A percentile compares a stretch with the other conserved stretches of the same genome.
phyloP scores from a whole-genome alignment of 2,113 vertebrate species.

The Smithornis capensis region DNA sequence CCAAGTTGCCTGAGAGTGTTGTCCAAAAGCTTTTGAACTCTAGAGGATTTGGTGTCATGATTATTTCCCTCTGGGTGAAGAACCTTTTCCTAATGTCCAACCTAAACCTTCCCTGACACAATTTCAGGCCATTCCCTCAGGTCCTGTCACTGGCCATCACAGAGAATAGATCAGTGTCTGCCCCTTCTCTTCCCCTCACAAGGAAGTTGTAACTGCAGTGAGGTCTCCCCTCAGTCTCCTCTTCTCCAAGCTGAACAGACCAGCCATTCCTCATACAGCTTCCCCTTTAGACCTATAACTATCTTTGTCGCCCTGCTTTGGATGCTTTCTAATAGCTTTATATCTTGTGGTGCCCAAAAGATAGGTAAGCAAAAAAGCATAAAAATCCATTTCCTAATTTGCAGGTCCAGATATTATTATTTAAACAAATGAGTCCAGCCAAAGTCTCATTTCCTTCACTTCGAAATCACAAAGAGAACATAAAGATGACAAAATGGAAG shows the following conservation, averaged over 20 bases:
- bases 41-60: background rate
- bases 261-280: accelerated
- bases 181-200: background rate
- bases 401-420: background rate
- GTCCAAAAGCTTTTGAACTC: background rate
- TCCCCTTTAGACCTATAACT: background rate
- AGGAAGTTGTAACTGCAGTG: background rate
- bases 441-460: background rate
- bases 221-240: background rate
- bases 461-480: background rate
- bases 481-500: background rate
- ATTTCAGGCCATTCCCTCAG: background rate
- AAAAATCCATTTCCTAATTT: background rate
- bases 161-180: background rate
- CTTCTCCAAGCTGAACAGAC: background rate
- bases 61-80: background rate
- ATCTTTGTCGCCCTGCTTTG: background rate
- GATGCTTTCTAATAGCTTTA: background rate
- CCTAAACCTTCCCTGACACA: background rate
- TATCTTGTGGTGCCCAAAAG: accelerated
- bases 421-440: background rate
- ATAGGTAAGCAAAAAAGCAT: background rate
- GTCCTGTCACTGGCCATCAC: background rate
- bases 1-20: background rate
- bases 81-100: background rate